Base-by-base conservation (phyloP, 1,140 invertebrate species). In the Anthonomus grandis region DNA sequence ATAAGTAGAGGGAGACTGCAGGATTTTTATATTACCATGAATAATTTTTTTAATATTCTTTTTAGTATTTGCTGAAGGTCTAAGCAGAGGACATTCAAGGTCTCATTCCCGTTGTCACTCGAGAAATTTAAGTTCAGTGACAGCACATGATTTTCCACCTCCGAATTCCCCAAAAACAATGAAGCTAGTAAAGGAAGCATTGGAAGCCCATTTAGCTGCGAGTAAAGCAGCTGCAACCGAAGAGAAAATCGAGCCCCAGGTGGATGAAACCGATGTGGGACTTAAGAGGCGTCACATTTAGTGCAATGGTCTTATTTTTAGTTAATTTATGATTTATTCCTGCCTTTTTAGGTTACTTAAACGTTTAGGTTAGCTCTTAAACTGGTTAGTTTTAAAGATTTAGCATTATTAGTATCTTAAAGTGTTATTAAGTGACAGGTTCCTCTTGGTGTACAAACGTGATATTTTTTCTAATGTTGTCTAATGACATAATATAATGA, bases 1-100 rank as follows among this genome's bases (percentile, higher is more conserved):
- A n/a, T n/a, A n/a, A n/a, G n/a, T n/a, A n/a, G n/a, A n/a, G n/a
- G n/a, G n/a, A n/a, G n/a, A n/a, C n/a, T n/a, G n/a, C n/a, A n/a
- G n/a, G n/a, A 18, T 36, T 52, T n/a, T n/a, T 55, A 45, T 57
- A 51, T 45, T 25, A 41, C 41, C 22, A 51, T 51, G n/a, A n/a
- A n/a, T 9, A 49, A 53, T 46, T 46, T 18, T 22, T 39, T 12
- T 41, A 8, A n/a, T 15, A 4, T 9, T 54, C 15, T 24, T 73
- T 73, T 4, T 61, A 86, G 84, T 86, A 49, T 86, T 86, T 68
- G 83, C 85, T 67, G 84, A 86, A 60, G 78, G 81, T 51, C 78
- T 82, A 10, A n/a, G n/a, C n/a, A n/a, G n/a, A n/a, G n/a, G n/a
- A n/a, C 73, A 75, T 37, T 47, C 50, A 17, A 46, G 49, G 13